These are phyloP conservation scores for Aricia artaxerxes DNA, from an alignment of 2,888 invertebrate species.

Conservation along the genomic window DNA sequence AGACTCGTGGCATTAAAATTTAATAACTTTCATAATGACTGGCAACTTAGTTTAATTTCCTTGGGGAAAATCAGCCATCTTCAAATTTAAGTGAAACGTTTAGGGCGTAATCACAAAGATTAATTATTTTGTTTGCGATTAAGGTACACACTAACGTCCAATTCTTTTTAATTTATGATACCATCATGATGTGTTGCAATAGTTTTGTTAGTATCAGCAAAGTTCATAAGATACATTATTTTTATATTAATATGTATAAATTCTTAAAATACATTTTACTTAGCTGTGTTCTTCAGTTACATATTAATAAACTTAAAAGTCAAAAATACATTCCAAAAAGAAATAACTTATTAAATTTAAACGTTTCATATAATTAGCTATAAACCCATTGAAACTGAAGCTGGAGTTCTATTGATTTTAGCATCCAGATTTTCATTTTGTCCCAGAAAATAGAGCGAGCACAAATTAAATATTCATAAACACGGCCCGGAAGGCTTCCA, in stretches of 20 bases:
- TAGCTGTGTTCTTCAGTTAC: no score
- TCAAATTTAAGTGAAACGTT: slow-evolving; percentile 39
- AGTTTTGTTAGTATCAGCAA: no score
- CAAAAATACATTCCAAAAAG: no score
- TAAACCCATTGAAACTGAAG: slow-evolving; percentile 6
- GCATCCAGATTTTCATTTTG: slow-evolving; percentile 38
- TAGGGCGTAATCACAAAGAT: slow-evolving; percentile 36
- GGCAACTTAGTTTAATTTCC: slow-evolving; percentile 38
- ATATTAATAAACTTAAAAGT: no score
- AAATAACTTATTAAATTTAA: not conserved
- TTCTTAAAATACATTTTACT: no score
- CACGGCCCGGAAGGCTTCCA: slow-evolving; percentile 28
- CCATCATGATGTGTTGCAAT: no score
- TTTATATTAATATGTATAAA: no score
- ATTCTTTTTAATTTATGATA: no score
- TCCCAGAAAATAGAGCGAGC: slow-evolving; percentile 36
- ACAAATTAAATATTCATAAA: slow-evolving; percentile 38
- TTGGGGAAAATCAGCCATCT: slow-evolving; percentile 38
- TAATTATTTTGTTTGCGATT: slow-evolving; percentile 32
- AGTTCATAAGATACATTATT: no score
- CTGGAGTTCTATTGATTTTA: slow-evolving; percentile 16
- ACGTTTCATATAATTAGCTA: slow-evolving; percentile 1
- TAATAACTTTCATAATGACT: slow-evolving; percentile 38
- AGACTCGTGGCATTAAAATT: slow-evolving; percentile 41
- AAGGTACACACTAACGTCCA: not conserved